Conservation (phyloP, 2,888 invertebrate species). For the Zhengitettix transpicula region DNA sequence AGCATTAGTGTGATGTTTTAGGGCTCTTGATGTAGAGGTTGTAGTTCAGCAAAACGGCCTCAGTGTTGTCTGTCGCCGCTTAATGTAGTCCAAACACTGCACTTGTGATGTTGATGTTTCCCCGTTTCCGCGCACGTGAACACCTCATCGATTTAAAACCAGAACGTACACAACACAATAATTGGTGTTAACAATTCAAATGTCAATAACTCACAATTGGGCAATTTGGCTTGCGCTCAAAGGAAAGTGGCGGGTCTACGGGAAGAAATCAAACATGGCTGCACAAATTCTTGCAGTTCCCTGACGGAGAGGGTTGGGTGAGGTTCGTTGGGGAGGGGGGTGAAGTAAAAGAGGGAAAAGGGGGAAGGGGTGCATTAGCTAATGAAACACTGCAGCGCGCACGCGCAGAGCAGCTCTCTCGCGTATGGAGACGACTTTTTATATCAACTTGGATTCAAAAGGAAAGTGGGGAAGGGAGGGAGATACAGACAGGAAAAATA, state of each 20-base stretch:
- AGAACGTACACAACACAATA: conserved; percentile 11
- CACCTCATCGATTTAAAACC: no score
- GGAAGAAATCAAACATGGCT: no score
- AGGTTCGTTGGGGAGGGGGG: conserved; percentile 10
- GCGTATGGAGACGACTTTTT: background rate
- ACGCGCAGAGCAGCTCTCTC: background rate
- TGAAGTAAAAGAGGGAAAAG: conserved; percentile 12
- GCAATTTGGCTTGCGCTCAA: no score
- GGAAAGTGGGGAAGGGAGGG: background rate
- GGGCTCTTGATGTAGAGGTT: no score
- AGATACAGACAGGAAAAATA: background rate
- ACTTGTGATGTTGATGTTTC: no score
- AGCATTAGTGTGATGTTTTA: no score
- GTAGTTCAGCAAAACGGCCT: no score
- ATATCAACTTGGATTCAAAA: background rate
- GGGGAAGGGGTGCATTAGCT: background rate
- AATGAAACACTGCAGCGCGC: background rate
- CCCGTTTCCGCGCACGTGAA: no score
- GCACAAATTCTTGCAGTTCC: no score
- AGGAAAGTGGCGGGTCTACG: no score
- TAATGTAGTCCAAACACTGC: no score
- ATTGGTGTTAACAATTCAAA: conserved; percentile 20
- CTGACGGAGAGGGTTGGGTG: background rate
- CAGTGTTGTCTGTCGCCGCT: no score
- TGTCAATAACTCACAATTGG: conserved; percentile 7